phyloP scores from a whole-genome alignment of 2,113 vertebrate species.

The Ascaphus truei region DNA sequence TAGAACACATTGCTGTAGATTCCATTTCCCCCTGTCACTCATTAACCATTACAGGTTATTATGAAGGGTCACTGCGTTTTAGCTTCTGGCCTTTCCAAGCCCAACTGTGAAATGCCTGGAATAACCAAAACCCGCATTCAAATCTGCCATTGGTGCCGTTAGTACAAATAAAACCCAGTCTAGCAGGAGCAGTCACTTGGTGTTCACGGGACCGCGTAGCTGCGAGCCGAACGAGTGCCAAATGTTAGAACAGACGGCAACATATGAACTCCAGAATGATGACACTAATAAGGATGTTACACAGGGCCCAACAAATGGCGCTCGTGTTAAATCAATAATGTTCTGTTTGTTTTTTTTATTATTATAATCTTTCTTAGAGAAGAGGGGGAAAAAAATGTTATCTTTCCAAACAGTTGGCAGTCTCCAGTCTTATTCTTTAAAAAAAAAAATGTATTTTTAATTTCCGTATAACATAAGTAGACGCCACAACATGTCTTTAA shows the following conservation, averaged over 20 bases:
- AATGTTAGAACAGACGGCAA: constrained; percentile 53
- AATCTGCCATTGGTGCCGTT: constrained; percentile 46
- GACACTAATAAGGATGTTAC: constrained; percentile 75
- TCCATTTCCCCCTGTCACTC: not conserved
- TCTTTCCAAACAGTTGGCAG: constrained; percentile 77
- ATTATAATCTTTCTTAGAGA: constrained; percentile 67
- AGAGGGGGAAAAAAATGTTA: constrained; percentile 65
- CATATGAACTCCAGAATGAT: constrained; percentile 60
- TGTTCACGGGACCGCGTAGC: constrained; percentile 60
- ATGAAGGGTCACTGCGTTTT: not conserved
- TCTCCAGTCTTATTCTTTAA: constrained; percentile 67
- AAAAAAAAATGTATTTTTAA: too few relatives aligned
- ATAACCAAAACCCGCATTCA: constrained; percentile 44
- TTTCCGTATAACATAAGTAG: constrained; percentile 79
- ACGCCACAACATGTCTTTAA: constrained; percentile 79
- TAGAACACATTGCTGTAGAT: not conserved
- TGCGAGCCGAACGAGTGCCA: constrained; percentile 60
- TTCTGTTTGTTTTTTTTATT: constrained; percentile 63
- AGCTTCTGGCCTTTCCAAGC: constrained; percentile 27
- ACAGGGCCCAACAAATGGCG: constrained; percentile 74
- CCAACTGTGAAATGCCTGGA: constrained; percentile 44
- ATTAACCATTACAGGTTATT: constrained; percentile 7
- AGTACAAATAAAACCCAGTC: constrained; percentile 62
- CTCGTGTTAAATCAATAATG: constrained; percentile 77
- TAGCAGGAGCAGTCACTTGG: constrained; percentile 60